These are phyloP conservation scores for Agapornis canus DNA, from an alignment of 2,797 vertebrate species.

Conservation along the genomic window DNA sequence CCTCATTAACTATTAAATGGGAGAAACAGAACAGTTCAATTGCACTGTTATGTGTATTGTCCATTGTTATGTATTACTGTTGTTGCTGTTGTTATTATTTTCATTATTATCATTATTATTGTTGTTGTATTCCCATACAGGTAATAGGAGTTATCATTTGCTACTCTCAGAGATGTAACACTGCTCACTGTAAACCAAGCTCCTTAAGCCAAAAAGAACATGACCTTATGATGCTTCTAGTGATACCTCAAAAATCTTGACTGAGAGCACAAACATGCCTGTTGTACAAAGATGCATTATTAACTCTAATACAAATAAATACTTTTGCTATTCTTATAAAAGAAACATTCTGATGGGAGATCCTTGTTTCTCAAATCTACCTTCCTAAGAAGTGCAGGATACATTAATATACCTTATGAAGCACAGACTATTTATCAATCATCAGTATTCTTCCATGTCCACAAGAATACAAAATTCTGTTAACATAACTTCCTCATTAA, in stretches of 20 bases:
- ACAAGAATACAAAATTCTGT: background rate
- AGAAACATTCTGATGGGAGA: background rate
- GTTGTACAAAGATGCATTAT: background rate
- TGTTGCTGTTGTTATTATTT: background rate
- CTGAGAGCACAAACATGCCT: background rate
- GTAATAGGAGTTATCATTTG: background rate
- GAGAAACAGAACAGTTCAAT: background rate
- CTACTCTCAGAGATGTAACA: background rate
- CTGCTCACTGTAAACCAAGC: background rate
- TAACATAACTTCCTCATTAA: background rate
- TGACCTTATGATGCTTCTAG: background rate
- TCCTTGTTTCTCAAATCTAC: background rate
- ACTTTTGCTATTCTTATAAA: background rate
- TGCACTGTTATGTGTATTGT: background rate
- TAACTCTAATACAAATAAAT: background rate
- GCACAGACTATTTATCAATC: background rate
- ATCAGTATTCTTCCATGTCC: background rate
- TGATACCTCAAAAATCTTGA: background rate
- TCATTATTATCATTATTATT: background rate
- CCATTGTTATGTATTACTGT: background rate
- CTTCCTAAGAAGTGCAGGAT: background rate
- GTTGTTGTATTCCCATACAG: background rate
- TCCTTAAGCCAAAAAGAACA: background rate
- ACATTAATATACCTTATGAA: background rate
- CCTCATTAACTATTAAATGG: background rate